phyloP scores from a whole-genome alignment of 2,113 vertebrate genomes.

The Romanogobio albipinnatus region DNA sequence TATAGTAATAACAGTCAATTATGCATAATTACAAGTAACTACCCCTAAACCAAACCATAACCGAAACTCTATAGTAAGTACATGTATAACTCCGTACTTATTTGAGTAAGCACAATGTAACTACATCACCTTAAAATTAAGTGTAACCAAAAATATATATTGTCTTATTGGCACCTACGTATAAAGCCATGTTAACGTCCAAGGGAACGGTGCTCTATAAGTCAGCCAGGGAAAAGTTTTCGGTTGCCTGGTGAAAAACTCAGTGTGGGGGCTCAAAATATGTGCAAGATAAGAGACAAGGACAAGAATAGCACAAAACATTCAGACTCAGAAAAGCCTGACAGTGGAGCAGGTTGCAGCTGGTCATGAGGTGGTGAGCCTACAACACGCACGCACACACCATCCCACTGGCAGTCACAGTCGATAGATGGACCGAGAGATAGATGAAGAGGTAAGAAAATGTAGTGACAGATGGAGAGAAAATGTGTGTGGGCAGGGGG shows the following conservation, averaged over 20 bases:
- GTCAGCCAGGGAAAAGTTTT: slow-evolving; percentile 39
- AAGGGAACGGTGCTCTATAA: not conserved
- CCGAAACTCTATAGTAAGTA: no score
- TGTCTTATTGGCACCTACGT: no score
- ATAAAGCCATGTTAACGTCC: not conserved
- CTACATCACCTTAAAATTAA: no score
- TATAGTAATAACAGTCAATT: no score
- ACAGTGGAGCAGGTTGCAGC: slow-evolving; percentile 25
- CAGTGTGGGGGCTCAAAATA: slow-evolving; percentile 8
- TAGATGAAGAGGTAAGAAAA: slow-evolving; percentile 58
- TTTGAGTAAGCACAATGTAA: no score
- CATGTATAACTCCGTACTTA: no score
- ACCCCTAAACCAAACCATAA: no score
- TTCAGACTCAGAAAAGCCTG: slow-evolving; percentile 40
- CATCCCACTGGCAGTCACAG: slow-evolving; percentile 51
- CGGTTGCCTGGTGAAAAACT: not conserved
- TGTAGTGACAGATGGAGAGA: slow-evolving; percentile 63
- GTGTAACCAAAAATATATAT: not conserved
- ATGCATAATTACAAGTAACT: no score
- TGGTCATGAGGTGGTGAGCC: slow-evolving; percentile 46
- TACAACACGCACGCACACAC: slow-evolving; percentile 32
- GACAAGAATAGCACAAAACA: slow-evolving; percentile 41
- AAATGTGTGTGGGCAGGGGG: slow-evolving; percentile 53
- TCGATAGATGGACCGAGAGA: slow-evolving; percentile 56
- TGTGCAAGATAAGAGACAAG: slow-evolving; percentile 38